A percentile compares a stretch with the other conserved stretches of the same genome.
phyloP scores from a whole-genome alignment of 37 sponge, comb jelly and placozoan genomes.

The Aplysina aerophoba region DNA sequence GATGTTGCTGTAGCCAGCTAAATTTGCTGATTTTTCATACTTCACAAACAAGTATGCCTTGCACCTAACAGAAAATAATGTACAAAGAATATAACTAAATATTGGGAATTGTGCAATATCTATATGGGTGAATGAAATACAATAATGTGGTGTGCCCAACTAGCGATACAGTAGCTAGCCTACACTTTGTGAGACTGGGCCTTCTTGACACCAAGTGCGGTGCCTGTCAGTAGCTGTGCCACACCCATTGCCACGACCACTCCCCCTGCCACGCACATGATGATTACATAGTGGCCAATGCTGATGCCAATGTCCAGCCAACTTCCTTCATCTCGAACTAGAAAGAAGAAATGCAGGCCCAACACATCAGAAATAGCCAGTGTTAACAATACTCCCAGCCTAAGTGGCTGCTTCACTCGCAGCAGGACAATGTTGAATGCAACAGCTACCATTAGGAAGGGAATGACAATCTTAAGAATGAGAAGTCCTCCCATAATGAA shows the following conservation, averaged over 20 bases:
- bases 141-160: too few species aligned
- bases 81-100: too few species aligned
- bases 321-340: constrained; percentile 83
- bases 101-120: too few species aligned
- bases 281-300: constrained; percentile 83
- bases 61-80: too few species aligned
- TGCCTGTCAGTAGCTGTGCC: constrained; percentile 58
- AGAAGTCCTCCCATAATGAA: constrained; percentile 79
- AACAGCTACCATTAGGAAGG: constrained; percentile 74
- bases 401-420: constrained; percentile 30
- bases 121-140: too few species aligned
- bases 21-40: too few species aligned
- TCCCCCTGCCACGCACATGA: constrained; percentile 65
- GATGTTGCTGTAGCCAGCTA: too few species aligned
- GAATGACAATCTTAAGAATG: constrained; percentile 77
- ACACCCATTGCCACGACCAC: constrained; percentile 60
- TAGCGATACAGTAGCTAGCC: too few species aligned
- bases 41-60: too few species aligned
- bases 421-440: constrained; percentile 61
- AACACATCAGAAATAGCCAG: constrained; percentile 78
- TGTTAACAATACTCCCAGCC: constrained; percentile 46
- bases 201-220: background rate
- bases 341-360: constrained; percentile 88
- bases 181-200: too few species aligned
- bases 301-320: constrained; percentile 90